Base-by-base conservation (phyloP, 2,888 invertebrate species). In the Eupeodes latifasciatus region DNA sequence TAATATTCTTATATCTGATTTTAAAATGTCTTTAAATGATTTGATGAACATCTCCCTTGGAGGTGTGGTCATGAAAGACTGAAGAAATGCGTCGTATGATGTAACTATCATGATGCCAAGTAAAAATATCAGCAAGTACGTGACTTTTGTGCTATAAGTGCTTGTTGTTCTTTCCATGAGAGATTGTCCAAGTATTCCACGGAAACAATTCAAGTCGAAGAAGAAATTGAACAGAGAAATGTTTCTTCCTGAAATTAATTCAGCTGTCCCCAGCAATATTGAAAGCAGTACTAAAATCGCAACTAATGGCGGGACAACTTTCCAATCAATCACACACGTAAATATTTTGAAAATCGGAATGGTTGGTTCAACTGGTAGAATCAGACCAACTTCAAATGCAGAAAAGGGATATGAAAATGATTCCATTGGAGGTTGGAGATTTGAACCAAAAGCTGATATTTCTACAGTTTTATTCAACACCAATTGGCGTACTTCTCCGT, bases 361-460 rank as follows among this genome's bases (percentile, higher is more conserved):
- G 75, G 91, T 90, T 0, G 91, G 71, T 78, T 92, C 92, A 6
- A 92, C 75, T 0, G 93, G 92, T 44, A 92, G 49, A 91, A 92
- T 91, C 1, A 92, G n/a, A 34, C 92, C 34, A 0, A 14, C 7
- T 92, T 90, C 90, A 91, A 40, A 91, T 89, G 64, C 90, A 0
- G 16, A 82, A 12, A 89, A 92, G 0, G 92, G 92, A 77, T 93
- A 92, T 0, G 90, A 87, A 6, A 75, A 91, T 0, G 91, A 90
- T 0, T 53, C n/a, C 0, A 90, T 11, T 0, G 90, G 89, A 0
- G 62, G 14, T 0, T 91, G 90, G 59, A 87, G 91, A 0, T 90
- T 91, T 6, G 91, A 16, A 0, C 81, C 91, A 16, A 90, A 71
- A 11, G 10, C 40, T 0, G 92, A 91, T 5, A 92, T 89, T 0